Evolutionary conservation across 2,113 vertebrate species (phyloP), one percentile per base, ranked within the genome.

Genomic region (Carassius auratus): DNA sequence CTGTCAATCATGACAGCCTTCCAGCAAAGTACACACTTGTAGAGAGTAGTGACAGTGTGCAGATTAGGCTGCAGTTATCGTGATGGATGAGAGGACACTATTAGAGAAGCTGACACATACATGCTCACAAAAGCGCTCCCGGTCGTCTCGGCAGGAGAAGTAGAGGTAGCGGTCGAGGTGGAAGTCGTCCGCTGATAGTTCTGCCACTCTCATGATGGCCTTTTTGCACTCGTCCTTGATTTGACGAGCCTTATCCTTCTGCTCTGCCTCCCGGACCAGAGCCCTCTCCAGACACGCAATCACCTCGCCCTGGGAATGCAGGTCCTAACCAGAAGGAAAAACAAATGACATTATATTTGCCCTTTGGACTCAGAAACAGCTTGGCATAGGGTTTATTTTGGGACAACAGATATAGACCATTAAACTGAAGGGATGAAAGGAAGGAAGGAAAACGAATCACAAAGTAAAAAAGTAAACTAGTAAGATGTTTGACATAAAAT

Each of bases 301-400:
- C 84, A 97, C 96, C 74, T 97, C 96, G 3, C 96, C 96, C 87
- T 97, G 96, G 0, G 96, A 97, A 88, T 97, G 96, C 82, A 95
- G 93, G 87, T 96, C 96, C 96, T 97, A 81, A 14, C 10, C 42
- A 0, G 36, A 77, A 3, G 62, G 3, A 42, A 42, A 85, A 57
- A 45, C 8, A 14, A 19, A 1, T 23, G 5, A 69, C 9, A 45
- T 10, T 57, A 38, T 33, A 21, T 19, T 36, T 42, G n/a, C 6
- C n/a, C 2, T 48, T 9, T 12, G 14, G 8, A 50, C 73, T 50
- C 19, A 1, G 57, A 8, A 8, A 33, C 13, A 73, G 15, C 8
- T 42, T 13, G 26, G 30, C 33, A 1, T 45, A 45, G 8, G 8
- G 42, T 45, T n/a, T 71, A 66, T 71, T 38, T 71, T 12, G 68